A percentile compares a stretch with the other conserved stretches of the same genome.
Evolutionary conservation across 2,113 vertebrate species (phyloP).

Genomic region (Charadrius vociferus): DNA sequence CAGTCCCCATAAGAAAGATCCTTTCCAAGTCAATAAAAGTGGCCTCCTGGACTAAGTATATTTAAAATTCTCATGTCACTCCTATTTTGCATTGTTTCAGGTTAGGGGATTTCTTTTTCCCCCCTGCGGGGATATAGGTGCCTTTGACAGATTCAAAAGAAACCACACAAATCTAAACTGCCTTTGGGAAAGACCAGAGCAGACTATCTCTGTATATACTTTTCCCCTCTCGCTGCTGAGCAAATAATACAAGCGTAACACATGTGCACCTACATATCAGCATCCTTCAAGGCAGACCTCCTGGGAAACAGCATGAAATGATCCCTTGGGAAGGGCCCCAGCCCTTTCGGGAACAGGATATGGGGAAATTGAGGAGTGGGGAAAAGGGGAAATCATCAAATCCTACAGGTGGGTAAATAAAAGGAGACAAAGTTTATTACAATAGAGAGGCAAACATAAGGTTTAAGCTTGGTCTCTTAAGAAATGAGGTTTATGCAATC

Average conservation of each 20-base stretch:
- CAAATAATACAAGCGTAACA: not conserved
- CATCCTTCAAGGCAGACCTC: not conserved
- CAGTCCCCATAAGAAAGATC: not conserved
- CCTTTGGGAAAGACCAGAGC: not conserved
- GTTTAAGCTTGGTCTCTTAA: constrained; percentile 29
- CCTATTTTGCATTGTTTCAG: not conserved
- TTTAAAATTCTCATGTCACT: not conserved
- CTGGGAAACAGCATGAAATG: not conserved
- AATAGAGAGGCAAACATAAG: constrained; percentile 39
- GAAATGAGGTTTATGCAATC: constrained; percentile 33
- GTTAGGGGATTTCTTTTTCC: not conserved
- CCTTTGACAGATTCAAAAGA: not conserved
- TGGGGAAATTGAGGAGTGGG: constrained; percentile 24
- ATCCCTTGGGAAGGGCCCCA: constrained; percentile 37
- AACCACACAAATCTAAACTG: not conserved
- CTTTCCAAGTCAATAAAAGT: not conserved
- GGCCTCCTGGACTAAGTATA: not conserved
- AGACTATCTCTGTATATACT: not conserved
- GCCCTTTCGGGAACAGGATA: constrained; percentile 55
- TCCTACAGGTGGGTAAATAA: constrained; percentile 65
- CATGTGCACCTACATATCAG: not conserved
- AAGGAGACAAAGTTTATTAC: constrained; percentile 57
- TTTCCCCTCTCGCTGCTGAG: not conserved
- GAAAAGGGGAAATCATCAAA: constrained; percentile 52
- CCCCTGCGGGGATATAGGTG: not conserved